These are phyloP conservation scores for Bagarius yarrelli DNA, from an alignment of 2,113 vertebrate genomes.

Conservation along the genomic window DNA sequence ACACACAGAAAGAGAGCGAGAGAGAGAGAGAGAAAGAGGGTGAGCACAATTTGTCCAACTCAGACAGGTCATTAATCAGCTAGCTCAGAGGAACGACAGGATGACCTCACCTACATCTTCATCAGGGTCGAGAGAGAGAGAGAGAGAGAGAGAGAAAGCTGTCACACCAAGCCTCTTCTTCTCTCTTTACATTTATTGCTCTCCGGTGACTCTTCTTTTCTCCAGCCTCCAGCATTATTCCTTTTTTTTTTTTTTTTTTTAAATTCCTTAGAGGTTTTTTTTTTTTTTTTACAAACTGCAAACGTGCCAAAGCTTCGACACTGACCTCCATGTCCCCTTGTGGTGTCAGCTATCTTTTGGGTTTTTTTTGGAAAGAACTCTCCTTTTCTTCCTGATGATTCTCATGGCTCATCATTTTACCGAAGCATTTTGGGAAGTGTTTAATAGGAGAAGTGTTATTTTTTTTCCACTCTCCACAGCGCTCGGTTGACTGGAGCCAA, in stretches of 20 bases:
- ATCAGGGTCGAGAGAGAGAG: conserved; percentile 32
- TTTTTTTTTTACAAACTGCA: conserved; percentile 43
- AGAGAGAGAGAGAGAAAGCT: not conserved
- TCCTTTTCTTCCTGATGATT: conserved; percentile 13
- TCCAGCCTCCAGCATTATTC: conserved; percentile 38
- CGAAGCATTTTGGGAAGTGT: not conserved
- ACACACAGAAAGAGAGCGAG: not conserved
- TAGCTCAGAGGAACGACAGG: conserved; percentile 23
- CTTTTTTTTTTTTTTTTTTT: conserved; percentile 41
- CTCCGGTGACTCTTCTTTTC: conserved; percentile 10
- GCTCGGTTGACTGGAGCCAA: not conserved
- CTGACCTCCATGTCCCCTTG: conserved; percentile 45
- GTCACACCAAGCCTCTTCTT: conserved; percentile 16
- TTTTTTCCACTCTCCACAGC: not conserved
- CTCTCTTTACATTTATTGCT: conserved; percentile 30
- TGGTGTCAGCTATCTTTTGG: conserved; percentile 45
- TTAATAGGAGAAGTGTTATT: not conserved
- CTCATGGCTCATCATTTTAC: conserved; percentile 6
- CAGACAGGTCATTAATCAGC: conserved; percentile 58
- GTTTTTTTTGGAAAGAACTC: conserved; percentile 34
- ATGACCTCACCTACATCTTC: conserved; percentile 44
- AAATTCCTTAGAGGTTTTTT: conserved; percentile 12
- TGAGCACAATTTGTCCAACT: conserved; percentile 30
- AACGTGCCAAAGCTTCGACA: conserved; percentile 33
- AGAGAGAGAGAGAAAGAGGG: not conserved